These are phyloP conservation scores for Paraescarpia echinospica DNA, from an alignment of 1,140 invertebrate genomes.

Conservation along the genomic window DNA sequence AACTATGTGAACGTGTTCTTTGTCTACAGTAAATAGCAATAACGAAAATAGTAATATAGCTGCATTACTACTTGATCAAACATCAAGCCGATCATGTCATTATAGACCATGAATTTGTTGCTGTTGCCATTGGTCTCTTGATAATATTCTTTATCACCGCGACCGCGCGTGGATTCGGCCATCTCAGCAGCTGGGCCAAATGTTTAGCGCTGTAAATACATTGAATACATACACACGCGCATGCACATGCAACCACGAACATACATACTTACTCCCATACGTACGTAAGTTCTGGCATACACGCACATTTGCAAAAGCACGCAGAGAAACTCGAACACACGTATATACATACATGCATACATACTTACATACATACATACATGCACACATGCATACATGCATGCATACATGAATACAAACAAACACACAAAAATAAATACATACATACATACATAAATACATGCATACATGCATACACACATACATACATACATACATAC, in stretches of 20 bases:
- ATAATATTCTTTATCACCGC: too few relatives aligned
- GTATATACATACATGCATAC: background rate
- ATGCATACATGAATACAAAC: background rate
- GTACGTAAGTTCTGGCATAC: background rate
- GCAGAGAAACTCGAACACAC: background rate
- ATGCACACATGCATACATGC: background rate
- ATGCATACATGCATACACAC: background rate
- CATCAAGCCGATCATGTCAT: too few relatives aligned
- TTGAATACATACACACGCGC: too few relatives aligned
- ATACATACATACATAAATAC: background rate
- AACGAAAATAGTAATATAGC: too few relatives aligned
- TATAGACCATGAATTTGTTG: too few relatives aligned
- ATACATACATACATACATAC: background rate
- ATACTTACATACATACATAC: background rate
- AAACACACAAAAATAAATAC: background rate
- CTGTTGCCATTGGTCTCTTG: too few relatives aligned
- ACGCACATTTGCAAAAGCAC: background rate
- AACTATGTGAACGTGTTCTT: too few relatives aligned
- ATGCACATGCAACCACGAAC: background rate
- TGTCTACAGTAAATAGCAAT: too few relatives aligned
- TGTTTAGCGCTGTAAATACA: too few relatives aligned
- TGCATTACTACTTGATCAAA: too few relatives aligned
- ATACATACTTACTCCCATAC: background rate
- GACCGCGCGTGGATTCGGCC: too few relatives aligned
- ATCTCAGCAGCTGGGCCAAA: too few relatives aligned